These are phyloP conservation scores for Magallana angulata DNA, from an alignment of 1,140 invertebrate genomes.

Conservation along the genomic window DNA sequence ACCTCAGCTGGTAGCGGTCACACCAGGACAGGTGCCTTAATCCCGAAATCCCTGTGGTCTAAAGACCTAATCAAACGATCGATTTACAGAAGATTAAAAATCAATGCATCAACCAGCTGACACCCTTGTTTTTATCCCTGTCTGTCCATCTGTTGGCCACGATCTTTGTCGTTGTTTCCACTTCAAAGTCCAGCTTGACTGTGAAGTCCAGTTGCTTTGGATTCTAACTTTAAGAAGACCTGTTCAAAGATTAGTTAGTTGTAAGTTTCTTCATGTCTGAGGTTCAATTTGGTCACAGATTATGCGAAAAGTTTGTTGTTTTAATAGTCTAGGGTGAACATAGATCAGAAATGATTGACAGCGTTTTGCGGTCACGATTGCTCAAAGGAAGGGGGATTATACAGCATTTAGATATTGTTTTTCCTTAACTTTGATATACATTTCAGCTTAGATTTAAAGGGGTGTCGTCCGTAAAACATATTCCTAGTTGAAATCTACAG, in stretches of 20 bases:
- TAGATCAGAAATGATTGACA: neutral
- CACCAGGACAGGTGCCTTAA: neutral
- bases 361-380: neutral
- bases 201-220: neutral
- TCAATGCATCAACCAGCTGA: slow-evolving; percentile 18
- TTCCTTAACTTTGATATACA: neutral
- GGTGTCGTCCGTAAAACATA: neutral
- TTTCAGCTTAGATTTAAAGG: neutral
- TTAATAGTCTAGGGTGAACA: neutral
- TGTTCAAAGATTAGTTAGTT: neutral
- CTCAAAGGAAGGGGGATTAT: neutral
- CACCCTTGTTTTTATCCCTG: neutral
- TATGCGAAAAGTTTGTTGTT: neutral
- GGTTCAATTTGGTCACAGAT: neutral
- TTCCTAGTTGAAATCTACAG: neutral
- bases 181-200: neutral
- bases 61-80: neutral
- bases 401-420: neutral
- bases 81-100: slow-evolving; percentile 21
- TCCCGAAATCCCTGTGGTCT: neutral
- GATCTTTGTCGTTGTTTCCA: neutral
- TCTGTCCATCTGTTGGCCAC: neutral
- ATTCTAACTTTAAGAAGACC: neutral
- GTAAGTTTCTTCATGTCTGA: neutral
- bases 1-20: neutral